Evolutionary conservation across 2,113 vertebrate species (phyloP), one percentile per base, ranked within the genome.

Genomic region (Dissostichus mawsoni): DNA sequence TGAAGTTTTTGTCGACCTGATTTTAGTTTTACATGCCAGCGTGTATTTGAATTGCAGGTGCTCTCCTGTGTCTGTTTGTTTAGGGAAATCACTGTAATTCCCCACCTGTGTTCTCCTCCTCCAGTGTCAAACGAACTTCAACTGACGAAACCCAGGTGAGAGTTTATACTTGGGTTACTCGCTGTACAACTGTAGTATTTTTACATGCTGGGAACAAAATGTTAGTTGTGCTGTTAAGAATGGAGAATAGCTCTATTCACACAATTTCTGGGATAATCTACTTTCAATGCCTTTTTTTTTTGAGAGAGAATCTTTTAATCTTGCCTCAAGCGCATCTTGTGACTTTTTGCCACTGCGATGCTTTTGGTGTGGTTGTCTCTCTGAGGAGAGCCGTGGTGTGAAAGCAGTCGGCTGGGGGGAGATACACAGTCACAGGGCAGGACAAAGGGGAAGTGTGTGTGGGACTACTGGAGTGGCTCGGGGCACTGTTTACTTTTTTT

Each of bases 71-170:
- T 78, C 6, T 90, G 92, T 93, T 94, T 95, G 92, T 94, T 92
- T 94, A 95, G 90, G 93, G 91, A 95, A 95, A 95, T 94, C 91
- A 89, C 90, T 62, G 87, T 89, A 90, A 70, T 65, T 51, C 56
- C 76, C 65, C 84, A 77, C 71, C 66, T 85, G 84, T 57, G n/a
- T 14, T 58, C 80, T 69, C 44, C 72, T 86, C 67, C 36, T 33
- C 51, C 69, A 52, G 64, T 58, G 16, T 78, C 80, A 92, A 88
- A 90, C 86, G 10, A 59, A 87, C 80, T 76, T 56, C 76, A 93
- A 90, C 87, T 57, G 92, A 88, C 78, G 84, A 69, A 67, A 74
- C 78, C 50, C 87, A 92, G 89, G 90, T 90, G 84, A 86, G 91
- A 64, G 62, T 71, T 58, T 25, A 58, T 63, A n/a, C 71, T 47